Conservation (phyloP, 2,797 vertebrate genomes). For the Chelmon rostratus region DNA sequence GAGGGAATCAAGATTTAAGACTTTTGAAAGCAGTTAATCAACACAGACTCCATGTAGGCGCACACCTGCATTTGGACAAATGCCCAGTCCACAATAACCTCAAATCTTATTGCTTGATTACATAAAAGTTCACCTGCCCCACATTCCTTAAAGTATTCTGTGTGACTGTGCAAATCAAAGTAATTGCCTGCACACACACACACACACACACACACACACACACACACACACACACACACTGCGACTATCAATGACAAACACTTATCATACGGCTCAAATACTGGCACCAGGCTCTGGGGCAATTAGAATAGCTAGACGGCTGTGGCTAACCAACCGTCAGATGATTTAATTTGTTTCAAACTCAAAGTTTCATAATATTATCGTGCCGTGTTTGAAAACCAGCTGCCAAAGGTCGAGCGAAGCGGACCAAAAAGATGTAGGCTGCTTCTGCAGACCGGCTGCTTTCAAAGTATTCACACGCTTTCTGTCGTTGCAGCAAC, state of each 20-base stretch:
- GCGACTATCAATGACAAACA: conserved; percentile 72
- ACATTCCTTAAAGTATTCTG: conserved; percentile 69
- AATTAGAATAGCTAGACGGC: conserved; percentile 61
- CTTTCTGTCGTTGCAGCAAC: conserved; percentile 85
- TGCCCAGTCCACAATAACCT: conserved; percentile 63
- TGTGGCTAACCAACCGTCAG: conserved; percentile 63
- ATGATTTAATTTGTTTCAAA: conserved; percentile 67
- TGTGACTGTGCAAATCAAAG: conserved; percentile 78
- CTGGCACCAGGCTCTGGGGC: conserved; percentile 49
- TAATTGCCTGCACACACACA: conserved; percentile 69
- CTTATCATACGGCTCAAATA: conserved; percentile 37
- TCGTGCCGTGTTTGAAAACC: conserved; percentile 58
- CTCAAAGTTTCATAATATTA: conserved; percentile 72
- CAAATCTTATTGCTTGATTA: conserved; percentile 66
- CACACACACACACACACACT: conserved; percentile 43
- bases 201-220: conserved; percentile 42
- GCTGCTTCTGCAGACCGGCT: conserved; percentile 17
- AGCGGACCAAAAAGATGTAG: conserved; percentile 30
- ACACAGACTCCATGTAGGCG: conserved; percentile 71
- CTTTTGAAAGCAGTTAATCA: conserved; percentile 65
- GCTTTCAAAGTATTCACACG: conserved; percentile 26
- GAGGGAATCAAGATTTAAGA: conserved; percentile 61
- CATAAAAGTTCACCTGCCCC: conserved; percentile 74
- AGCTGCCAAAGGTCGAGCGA: conserved; percentile 9
- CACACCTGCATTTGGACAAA: conserved; percentile 70